phyloP scores from a whole-genome alignment of 2,797 vertebrate species.

The Chaetodon trifasciatus region DNA sequence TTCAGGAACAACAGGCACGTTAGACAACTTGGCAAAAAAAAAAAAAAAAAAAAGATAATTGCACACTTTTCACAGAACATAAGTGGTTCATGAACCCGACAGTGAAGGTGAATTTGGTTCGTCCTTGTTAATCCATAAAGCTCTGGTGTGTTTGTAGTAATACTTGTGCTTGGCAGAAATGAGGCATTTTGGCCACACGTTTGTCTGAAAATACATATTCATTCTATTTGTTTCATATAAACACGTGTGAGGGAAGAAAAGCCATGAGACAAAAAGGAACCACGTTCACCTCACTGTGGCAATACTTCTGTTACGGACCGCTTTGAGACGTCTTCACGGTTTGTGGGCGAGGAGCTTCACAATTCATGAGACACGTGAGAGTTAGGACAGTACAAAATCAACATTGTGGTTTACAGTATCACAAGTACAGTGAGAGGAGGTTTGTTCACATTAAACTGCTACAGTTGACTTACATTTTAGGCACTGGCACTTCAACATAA shows the following conservation, averaged over 20 bases:
- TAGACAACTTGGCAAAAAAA: slow-evolving; percentile 32
- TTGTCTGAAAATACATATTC: slow-evolving; percentile 14
- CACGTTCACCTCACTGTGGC: slow-evolving; percentile 20
- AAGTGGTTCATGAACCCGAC: slow-evolving; percentile 21
- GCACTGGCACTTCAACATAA: slow-evolving; percentile 69
- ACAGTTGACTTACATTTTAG: slow-evolving; percentile 68
- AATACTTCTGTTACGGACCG: not conserved
- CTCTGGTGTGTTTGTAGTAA: slow-evolving; percentile 36
- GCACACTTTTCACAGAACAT: slow-evolving; percentile 45
- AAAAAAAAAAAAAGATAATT: slow-evolving; percentile 24
- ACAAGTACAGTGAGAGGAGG: slow-evolving; percentile 38
- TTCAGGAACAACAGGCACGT: slow-evolving; percentile 35
- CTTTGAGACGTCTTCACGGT: slow-evolving; percentile 6
- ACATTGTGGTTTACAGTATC: slow-evolving; percentile 44
- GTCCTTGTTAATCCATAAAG: slow-evolving; percentile 25
- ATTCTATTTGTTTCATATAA: not conserved
- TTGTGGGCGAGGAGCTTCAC: slow-evolving; percentile 18
- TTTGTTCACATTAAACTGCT: slow-evolving; percentile 67
- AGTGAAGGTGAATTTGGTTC: slow-evolving; percentile 37
- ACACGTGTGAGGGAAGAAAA: slow-evolving; percentile 6
- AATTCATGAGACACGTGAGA: slow-evolving; percentile 8
- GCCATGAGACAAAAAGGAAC: slow-evolving; percentile 7
- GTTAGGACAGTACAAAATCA: slow-evolving; percentile 6
- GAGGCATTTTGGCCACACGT: slow-evolving; percentile 14
- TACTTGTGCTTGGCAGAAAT: slow-evolving; percentile 63